Evolutionary conservation across 2,797 vertebrate species (phyloP).

Genomic region (Fringilla coelebs): DNA sequence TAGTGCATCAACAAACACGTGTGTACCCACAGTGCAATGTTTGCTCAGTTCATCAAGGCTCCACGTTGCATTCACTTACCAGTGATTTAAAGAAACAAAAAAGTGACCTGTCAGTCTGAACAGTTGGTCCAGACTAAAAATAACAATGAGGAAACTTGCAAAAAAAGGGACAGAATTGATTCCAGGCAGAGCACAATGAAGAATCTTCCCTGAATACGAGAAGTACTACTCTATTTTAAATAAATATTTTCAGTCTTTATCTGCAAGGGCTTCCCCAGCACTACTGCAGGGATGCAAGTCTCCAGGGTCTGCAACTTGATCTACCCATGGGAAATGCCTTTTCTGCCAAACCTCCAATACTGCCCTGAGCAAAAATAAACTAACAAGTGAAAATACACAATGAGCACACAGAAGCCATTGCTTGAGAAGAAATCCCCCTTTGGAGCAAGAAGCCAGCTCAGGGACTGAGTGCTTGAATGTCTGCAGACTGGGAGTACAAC

Average conservation of each 20-base stretch:
- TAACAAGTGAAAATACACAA: not conserved
- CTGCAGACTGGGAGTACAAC: not conserved
- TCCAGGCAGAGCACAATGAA: conserved; percentile 45
- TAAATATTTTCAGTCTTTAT: conserved; percentile 62
- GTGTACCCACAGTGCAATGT: conserved; percentile 67
- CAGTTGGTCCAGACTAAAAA: conserved; percentile 16
- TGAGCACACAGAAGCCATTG: not conserved
- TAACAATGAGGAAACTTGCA: conserved; percentile 51
- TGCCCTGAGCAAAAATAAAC: conserved; percentile 48
- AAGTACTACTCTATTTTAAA: conserved; percentile 57
- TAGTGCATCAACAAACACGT: conserved; percentile 61
- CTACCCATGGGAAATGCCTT: not conserved
- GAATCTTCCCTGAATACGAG: conserved; percentile 39
- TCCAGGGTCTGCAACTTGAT: not conserved
- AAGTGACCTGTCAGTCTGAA: conserved; percentile 54
- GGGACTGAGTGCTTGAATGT: not conserved
- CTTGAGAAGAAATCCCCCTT: not conserved
- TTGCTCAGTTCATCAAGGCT: conserved; percentile 63
- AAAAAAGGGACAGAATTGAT: conserved; percentile 35
- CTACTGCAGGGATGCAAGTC: not conserved
- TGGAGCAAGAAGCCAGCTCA: not conserved
- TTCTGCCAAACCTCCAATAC: not conserved
- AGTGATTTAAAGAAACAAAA: conserved; percentile 40
- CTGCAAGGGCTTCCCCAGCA: not conserved
- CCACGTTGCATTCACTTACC: conserved; percentile 52